Percentiles rank a stretch among this genome's conserved stretches.
phyloP scores from a whole-genome alignment of 2,797 vertebrate species.

The Prionace glauca region DNA sequence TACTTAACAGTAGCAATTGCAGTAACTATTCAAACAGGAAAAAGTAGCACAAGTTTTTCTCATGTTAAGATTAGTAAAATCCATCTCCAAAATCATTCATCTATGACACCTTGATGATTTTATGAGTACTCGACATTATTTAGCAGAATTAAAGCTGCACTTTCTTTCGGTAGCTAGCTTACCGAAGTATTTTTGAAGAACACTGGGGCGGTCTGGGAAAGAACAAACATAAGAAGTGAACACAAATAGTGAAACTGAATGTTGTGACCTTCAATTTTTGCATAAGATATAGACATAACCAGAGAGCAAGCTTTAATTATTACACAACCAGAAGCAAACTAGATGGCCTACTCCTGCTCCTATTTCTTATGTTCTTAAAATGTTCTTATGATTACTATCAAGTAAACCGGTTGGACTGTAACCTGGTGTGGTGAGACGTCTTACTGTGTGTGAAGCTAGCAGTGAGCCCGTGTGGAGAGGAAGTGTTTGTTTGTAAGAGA shows the following conservation, averaged over 20 bases:
- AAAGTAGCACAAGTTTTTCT: neutral
- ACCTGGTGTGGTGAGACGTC: too few species aligned
- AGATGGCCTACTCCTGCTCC: too few species aligned
- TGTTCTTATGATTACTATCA: too few species aligned
- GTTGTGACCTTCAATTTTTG: neutral
- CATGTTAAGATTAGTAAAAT: neutral
- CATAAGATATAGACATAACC: neutral
- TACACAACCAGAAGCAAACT: neutral
- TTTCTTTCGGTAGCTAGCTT: neutral
- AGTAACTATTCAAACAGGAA: neutral
- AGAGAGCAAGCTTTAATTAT: neutral
- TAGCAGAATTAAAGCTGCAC: neutral
- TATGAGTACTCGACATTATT: neutral
- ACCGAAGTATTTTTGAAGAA: neutral
- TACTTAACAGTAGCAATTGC: neutral
- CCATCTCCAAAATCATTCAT: neutral
- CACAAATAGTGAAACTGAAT: neutral
- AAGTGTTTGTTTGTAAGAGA: too few species aligned
- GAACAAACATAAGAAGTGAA: neutral
- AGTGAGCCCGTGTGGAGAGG: too few species aligned
- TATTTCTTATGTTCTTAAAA: too few species aligned
- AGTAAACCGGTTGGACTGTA: too few species aligned
- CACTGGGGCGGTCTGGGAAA: accelerated
- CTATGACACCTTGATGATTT: neutral
- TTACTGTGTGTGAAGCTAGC: too few species aligned